These are phyloP conservation scores for Taphrorychus bicolor DNA, from an alignment of 2,888 invertebrate species.

Conservation along the genomic window DNA sequence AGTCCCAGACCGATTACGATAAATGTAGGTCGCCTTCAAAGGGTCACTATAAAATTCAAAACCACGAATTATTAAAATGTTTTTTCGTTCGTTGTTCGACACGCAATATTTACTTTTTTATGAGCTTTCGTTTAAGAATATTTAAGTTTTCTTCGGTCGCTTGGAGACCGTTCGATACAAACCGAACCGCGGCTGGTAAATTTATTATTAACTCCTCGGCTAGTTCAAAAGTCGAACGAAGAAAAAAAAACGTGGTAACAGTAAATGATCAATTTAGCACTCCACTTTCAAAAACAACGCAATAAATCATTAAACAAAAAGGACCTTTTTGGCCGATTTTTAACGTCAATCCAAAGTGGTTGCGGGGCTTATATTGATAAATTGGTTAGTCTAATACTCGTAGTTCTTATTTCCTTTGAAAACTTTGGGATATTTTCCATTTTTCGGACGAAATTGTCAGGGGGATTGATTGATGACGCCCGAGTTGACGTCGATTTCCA, in stretches of 20 bases:
- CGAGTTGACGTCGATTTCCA: not conserved
- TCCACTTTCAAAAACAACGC: conserved; percentile 14
- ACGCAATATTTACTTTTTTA: conserved; percentile 31
- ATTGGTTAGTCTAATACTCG: conserved; percentile 14
- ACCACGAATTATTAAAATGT: conserved; percentile 16
- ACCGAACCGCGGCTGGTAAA: conserved; percentile 2
- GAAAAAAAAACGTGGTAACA: not conserved
- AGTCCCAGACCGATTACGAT: not conserved
- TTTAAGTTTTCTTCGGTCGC: conserved; percentile 27
- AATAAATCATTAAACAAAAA: conserved; percentile 18
- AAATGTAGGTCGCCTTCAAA: not conserved
- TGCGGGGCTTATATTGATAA: conserved; percentile 19
- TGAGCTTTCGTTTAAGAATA: conserved; percentile 31
- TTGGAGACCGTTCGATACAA: conserved; percentile 20
- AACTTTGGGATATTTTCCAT: conserved; percentile 10
- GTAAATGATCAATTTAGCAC: not conserved
- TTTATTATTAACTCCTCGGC: not conserved
- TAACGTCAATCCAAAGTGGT: conserved; percentile 21
- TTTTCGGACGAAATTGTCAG: conserved; percentile 2
- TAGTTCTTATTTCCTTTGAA: conserved; percentile 9
- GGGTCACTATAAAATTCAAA: conserved; percentile 28
- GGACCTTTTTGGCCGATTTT: conserved; percentile 6
- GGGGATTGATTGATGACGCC: conserved; percentile 9
- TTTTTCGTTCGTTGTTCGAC: conserved; percentile 23
- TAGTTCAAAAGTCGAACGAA: no score